Percentiles rank a stretch among this genome's conserved stretches.
These are phyloP conservation scores for Maniola hyperantus DNA, from an alignment of 2,888 invertebrate species.

Conservation along the genomic window DNA sequence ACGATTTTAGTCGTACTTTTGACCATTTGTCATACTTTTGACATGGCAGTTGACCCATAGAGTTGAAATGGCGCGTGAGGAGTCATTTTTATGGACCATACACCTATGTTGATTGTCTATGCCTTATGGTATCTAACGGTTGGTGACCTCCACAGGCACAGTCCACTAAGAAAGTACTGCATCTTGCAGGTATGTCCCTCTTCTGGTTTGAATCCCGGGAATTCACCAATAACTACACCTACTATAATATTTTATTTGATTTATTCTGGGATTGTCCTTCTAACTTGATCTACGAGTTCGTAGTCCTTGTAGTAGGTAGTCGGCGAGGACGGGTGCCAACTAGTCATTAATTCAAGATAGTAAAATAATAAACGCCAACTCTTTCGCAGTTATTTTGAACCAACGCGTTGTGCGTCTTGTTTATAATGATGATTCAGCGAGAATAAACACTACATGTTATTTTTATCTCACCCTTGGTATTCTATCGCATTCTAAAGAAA, in stretches of 20 bases:
- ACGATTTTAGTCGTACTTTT: too few species aligned
- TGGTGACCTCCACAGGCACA: too few species aligned
- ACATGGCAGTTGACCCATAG: too few species aligned
- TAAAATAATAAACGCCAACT: slow-evolving; percentile 33
- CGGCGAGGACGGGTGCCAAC: slow-evolving; percentile 5
- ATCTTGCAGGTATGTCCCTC: not conserved
- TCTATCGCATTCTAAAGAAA: slow-evolving; percentile 48
- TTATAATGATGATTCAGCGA: slow-evolving; percentile 39
- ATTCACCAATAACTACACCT: not conserved
- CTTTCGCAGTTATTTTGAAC: slow-evolving; percentile 34
- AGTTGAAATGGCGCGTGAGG: too few species aligned
- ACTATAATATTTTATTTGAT: too few species aligned
- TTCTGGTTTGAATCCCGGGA: not conserved
- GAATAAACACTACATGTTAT: slow-evolving; percentile 42
- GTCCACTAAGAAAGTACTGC: too few species aligned
- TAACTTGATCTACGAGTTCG: slow-evolving; percentile 10
- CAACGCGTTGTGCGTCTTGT: slow-evolving; percentile 20
- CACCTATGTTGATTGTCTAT: too few species aligned
- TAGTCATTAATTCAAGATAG: slow-evolving; percentile 33
- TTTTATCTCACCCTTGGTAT: slow-evolving; percentile 45
- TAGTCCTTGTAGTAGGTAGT: slow-evolving; percentile 21
- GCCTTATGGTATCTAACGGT: too few species aligned
- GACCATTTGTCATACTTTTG: too few species aligned
- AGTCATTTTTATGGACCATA: too few species aligned
- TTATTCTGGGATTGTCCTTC: not conserved